These are phyloP conservation scores for Drosophila varians DNA, from an alignment of 1,140 invertebrate genomes.

Conservation along the genomic window DNA sequence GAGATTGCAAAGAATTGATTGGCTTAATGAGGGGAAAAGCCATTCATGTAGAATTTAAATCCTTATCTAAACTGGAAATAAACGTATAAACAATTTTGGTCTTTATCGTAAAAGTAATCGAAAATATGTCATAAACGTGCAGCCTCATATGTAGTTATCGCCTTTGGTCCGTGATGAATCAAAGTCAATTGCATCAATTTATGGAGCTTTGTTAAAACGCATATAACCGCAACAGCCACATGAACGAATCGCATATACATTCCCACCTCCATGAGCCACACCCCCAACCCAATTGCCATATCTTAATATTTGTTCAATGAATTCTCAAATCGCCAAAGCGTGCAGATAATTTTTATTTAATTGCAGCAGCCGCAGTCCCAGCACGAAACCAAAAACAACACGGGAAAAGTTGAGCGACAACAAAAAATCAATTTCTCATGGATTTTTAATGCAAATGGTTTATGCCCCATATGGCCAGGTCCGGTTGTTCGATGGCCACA, in stretches of 20 bases:
- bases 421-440: slow-evolving; percentile 60
- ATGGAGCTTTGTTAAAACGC: slow-evolving; percentile 39
- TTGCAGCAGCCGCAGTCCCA: slow-evolving; percentile 40
- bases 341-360: slow-evolving; percentile 78
- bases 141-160: slow-evolving; percentile 17
- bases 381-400: slow-evolving; percentile 20
- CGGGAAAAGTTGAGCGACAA: slow-evolving; percentile 13
- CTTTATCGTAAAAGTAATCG: not conserved
- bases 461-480: slow-evolving; percentile 47
- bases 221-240: too few relatives aligned
- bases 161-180: slow-evolving; percentile 7
- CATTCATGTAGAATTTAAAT: not conserved
- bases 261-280: slow-evolving; percentile 5
- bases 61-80: too few relatives aligned
- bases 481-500: slow-evolving; percentile 33
- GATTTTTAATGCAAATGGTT: slow-evolving; percentile 73
- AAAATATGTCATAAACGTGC: slow-evolving; percentile 26
- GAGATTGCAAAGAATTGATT: too few relatives aligned
- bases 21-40: too few relatives aligned
- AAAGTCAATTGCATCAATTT: slow-evolving; percentile 59
- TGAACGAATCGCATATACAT: slow-evolving; percentile 23
- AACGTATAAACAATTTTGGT: not conserved
- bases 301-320: slow-evolving; percentile 72
- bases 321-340: slow-evolving; percentile 75
- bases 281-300: slow-evolving; percentile 17